A percentile compares a stretch with the other conserved stretches of the same genome.
phyloP scores from a whole-genome alignment of 2,888 invertebrate species.

The Keiferia lycopersicella region DNA sequence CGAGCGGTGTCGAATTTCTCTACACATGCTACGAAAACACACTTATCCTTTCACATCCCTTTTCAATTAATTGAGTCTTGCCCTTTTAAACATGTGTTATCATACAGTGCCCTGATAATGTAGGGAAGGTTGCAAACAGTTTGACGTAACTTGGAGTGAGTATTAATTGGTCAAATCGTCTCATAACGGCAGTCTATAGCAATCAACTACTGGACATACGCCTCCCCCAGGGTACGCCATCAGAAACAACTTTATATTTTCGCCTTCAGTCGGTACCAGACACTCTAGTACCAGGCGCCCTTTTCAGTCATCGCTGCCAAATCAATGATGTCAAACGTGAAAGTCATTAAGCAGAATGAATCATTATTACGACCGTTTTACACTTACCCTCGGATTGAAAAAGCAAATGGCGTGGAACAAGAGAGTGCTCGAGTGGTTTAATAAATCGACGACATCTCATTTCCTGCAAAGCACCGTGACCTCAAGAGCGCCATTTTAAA shows the following conservation, averaged over 20 bases:
- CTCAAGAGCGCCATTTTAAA: conserved; percentile 65
- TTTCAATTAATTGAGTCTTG: conserved; percentile 57
- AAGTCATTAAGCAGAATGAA: no score
- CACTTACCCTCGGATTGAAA: conserved; percentile 71
- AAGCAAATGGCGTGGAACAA: conserved; percentile 77
- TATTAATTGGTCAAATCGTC: neutral
- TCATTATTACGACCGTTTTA: conserved; percentile 56
- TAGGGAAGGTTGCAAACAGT: neutral
- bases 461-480: conserved; percentile 66
- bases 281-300: no score
- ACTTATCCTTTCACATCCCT: conserved; percentile 73
- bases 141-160: neutral
- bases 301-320: no score
- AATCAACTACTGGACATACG: no score
- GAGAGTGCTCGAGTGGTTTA: conserved; percentile 61
- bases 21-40: conserved; percentile 74
- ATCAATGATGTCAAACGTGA: no score
- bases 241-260: no score
- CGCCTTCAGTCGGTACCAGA: no score
- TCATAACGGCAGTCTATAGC: no score
- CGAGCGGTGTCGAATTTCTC: conserved; percentile 75
- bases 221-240: no score
- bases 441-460: conserved; percentile 77
- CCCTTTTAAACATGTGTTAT: conserved; percentile 33
- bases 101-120: conserved; percentile 17